These are phyloP conservation scores for Drosophila peninsularis DNA, from an alignment of 2,888 invertebrate species.

Conservation along the genomic window DNA sequence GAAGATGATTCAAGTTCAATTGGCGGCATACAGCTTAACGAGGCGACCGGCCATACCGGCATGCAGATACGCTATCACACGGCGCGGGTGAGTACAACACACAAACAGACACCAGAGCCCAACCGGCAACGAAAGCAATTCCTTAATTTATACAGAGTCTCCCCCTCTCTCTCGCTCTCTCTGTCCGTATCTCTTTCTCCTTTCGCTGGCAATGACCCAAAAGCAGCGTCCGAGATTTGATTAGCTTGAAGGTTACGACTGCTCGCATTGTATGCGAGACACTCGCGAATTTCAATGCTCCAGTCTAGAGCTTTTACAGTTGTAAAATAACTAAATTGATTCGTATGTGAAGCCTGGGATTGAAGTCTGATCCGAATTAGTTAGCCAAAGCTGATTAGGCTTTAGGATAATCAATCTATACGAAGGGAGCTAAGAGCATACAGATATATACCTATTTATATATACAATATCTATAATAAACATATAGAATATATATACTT, in stretches of 20 bases:
- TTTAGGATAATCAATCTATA: not conserved
- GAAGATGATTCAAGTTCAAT: slow-evolving; percentile 93
- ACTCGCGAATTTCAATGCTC: slow-evolving; percentile 2
- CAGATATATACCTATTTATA: not conserved
- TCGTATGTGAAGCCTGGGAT: not conserved
- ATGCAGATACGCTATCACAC: slow-evolving; percentile 93
- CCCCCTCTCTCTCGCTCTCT: not conserved
- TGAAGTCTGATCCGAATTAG: not conserved
- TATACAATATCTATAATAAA: not conserved
- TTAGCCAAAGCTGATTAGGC: too few species aligned
- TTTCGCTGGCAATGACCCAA: slow-evolving; percentile 53
- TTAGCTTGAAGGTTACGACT: slow-evolving; percentile 54
- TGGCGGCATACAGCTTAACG: slow-evolving; percentile 93
- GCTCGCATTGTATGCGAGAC: not conserved
- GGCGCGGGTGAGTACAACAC: slow-evolving; percentile 85
- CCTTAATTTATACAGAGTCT: not conserved
- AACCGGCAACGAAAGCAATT: not conserved
- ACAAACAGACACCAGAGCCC: not conserved
- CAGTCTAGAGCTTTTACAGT: not conserved
- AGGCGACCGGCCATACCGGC: slow-evolving; percentile 91
- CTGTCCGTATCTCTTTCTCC: not conserved
- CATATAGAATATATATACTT: not conserved
- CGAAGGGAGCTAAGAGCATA: not conserved
- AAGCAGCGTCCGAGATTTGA: slow-evolving; percentile 40
- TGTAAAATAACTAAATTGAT: not conserved